Evolutionary conservation across 1,140 invertebrate genomes (phyloP).

Genomic region (Phymorhynchus buccinoides): DNA sequence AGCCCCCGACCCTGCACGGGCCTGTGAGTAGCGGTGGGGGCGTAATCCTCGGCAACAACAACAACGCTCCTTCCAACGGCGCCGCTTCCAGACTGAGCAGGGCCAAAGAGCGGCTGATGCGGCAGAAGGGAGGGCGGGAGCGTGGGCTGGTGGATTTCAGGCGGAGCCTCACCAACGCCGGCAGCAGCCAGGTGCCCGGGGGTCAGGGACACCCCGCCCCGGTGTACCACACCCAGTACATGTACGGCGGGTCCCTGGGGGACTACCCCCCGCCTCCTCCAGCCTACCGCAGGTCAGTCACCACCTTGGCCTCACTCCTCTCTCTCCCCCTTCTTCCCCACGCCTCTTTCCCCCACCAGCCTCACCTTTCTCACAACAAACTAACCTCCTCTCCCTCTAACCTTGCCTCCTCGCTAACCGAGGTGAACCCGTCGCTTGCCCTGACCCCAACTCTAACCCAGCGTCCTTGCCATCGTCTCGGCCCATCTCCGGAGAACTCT

Average conservation of each 20-base stretch:
- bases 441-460: not conserved
- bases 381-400: slow-evolving; percentile 7
- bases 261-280: slow-evolving; percentile 1
- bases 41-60: not conserved
- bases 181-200: not conserved
- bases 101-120: not conserved
- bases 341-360: not conserved
- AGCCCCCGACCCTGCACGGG: not conserved
- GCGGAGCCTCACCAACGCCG: not conserved
- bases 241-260: slow-evolving; percentile 1
- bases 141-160: not conserved
- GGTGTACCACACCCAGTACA: not conserved
- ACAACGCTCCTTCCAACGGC: not conserved
- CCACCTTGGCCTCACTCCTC: slow-evolving; percentile 1
- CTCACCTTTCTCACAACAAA: no score
- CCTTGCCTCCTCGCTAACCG: not conserved
- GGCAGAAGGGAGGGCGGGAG: slow-evolving; percentile 7
- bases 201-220: not conserved
- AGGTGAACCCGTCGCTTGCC: not conserved
- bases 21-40: not conserved
- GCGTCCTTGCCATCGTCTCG: not conserved
- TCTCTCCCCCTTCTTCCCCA: not conserved
- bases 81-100: not conserved
- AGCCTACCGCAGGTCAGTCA: slow-evolving; percentile 24
- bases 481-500: not conserved